Conservation (phyloP, 2,888 invertebrate genomes). For the Apamea monoglypha region DNA sequence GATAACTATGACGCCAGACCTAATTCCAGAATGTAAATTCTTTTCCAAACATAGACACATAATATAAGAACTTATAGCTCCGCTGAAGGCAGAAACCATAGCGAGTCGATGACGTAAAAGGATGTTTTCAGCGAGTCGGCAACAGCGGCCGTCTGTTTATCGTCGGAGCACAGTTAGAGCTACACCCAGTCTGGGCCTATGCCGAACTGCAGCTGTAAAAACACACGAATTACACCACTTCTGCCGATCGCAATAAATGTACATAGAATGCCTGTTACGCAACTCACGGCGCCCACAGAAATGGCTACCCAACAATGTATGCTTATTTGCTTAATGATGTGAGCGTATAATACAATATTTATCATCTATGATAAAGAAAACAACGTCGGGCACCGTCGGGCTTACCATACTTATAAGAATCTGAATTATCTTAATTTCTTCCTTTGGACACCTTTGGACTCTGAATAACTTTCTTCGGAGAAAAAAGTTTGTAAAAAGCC, state of each 20-base stretch:
- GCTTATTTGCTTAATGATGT: slow-evolving; percentile 48
- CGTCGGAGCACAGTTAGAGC: slow-evolving; percentile 87
- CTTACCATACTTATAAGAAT: slow-evolving; percentile 12
- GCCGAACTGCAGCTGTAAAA: slow-evolving; percentile 88
- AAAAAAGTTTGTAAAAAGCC: background rate
- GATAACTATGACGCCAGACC: slow-evolving; percentile 40
- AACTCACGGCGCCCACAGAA: slow-evolving; percentile 73
- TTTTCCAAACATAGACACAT: slow-evolving; percentile 73
- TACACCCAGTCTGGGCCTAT: slow-evolving; percentile 83
- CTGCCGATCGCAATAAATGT: slow-evolving; percentile 78
- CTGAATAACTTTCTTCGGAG: no score
- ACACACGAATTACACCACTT: slow-evolving; percentile 84
- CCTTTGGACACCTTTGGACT: no score
- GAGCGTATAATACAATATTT: slow-evolving; percentile 39
- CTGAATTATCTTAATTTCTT: slow-evolving; percentile 4
- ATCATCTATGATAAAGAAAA: slow-evolving; percentile 35
- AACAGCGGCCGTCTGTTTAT: slow-evolving; percentile 88
- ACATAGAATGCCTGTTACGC: slow-evolving; percentile 78
- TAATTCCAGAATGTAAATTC: slow-evolving; percentile 38
- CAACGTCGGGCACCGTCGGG: background rate
- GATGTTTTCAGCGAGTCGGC: slow-evolving; percentile 89
- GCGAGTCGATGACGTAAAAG: slow-evolving; percentile 89
- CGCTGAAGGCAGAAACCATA: slow-evolving; percentile 81
- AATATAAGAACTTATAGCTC: slow-evolving; percentile 67
- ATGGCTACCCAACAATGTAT: slow-evolving; percentile 72